Percentiles rank a stretch among this genome's conserved stretches.
phyloP scores from a whole-genome alignment of 2,888 invertebrate genomes.

The Abrostola tripartita region DNA sequence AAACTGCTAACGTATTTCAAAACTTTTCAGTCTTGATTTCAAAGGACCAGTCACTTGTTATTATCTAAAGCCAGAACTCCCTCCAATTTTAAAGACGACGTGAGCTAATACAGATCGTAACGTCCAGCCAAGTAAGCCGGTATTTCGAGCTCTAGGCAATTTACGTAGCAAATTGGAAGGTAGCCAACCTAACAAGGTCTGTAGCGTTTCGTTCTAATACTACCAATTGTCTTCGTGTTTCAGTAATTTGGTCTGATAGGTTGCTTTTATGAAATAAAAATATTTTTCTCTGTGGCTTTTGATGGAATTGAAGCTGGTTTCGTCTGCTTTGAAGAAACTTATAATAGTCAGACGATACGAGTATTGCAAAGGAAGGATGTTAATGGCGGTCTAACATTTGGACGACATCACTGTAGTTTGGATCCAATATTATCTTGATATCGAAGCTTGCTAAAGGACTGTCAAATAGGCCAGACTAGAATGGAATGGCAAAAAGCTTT shows the following conservation, averaged over 20 bases:
- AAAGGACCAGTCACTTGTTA: not conserved
- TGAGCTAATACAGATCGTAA: slow-evolving; percentile 24
- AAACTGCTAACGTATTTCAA: not conserved
- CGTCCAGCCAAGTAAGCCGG: slow-evolving; percentile 36
- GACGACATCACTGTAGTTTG: too few relatives aligned
- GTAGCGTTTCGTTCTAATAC: slow-evolving; percentile 45
- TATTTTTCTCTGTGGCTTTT: not conserved
- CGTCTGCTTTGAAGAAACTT: not conserved
- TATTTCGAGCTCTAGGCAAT: slow-evolving; percentile 49
- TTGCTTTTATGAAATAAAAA: slow-evolving; percentile 25
- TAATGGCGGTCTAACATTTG: too few relatives aligned
- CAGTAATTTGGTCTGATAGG: slow-evolving; percentile 34
- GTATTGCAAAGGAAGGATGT: too few relatives aligned
- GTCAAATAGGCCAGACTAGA: too few relatives aligned
- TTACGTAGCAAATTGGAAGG: slow-evolving; percentile 62
- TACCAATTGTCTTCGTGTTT: slow-evolving; percentile 54
- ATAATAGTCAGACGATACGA: not conserved
- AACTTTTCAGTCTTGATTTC: not conserved
- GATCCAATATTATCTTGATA: too few relatives aligned
- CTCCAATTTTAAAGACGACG: slow-evolving; percentile 23
- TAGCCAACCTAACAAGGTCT: slow-evolving; percentile 69
- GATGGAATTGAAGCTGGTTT: not conserved
- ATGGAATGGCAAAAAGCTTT: too few relatives aligned
- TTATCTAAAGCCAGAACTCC: not conserved
- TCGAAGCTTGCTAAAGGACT: too few relatives aligned